A percentile compares a stretch with the other conserved stretches of the same genome.
phyloP scores from a whole-genome alignment of 2,113 vertebrate species.

The Chlamydotis undulata region DNA sequence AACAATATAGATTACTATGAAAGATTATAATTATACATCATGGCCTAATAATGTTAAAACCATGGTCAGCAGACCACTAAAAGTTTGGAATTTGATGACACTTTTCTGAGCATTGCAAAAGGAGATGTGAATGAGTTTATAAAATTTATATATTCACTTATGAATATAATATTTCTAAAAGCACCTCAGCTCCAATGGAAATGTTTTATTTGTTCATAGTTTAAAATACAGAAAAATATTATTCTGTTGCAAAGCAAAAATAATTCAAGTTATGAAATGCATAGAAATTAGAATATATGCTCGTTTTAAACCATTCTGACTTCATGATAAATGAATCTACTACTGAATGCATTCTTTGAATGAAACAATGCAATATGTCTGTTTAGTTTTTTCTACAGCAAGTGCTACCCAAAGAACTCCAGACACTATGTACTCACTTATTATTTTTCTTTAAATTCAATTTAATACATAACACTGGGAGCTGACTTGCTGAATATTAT shows the following conservation, averaged over 20 bases:
- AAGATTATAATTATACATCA: neutral
- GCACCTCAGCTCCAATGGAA: neutral
- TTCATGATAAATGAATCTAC: neutral
- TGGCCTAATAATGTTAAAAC: neutral
- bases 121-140: neutral
- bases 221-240: neutral
- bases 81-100: neutral
- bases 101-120: neutral
- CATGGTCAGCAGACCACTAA: neutral
- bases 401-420: neutral
- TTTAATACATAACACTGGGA: neutral
- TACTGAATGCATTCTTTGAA: neutral
- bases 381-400: neutral
- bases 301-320: neutral
- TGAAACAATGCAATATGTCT: neutral
- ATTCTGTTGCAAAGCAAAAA: neutral
- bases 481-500: neutral
- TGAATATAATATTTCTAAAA: neutral
- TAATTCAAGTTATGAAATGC: neutral
- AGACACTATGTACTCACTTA: neutral
- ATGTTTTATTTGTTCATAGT: neutral
- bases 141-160: neutral
- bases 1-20: neutral
- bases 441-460: neutral
- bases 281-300: rapidly evolving